Evolutionary conservation across 2,888 invertebrate genomes (phyloP).

Genomic region (Dynastes grantii): DNA sequence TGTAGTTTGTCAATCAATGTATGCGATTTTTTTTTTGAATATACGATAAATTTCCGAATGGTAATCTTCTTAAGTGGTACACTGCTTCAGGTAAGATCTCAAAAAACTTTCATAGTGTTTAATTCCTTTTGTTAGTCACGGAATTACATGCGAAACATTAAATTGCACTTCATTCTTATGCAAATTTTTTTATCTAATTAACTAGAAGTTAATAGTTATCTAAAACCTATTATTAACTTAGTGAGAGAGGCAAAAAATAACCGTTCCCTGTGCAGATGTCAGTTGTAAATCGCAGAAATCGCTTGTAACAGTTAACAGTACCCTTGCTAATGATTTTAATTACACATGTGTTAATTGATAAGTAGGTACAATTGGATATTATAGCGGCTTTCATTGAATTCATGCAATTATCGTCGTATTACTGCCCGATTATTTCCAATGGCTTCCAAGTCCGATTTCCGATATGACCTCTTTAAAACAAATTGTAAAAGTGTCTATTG

Average conservation of each 20-base stretch:
- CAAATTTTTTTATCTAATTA: neutral
- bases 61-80: neutral
- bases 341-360: neutral
- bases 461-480: too few species aligned
- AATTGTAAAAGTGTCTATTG: too few species aligned
- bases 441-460: too few species aligned
- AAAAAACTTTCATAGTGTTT: too few species aligned
- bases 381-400: too few species aligned
- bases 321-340: conserved; percentile 12
- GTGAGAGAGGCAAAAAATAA: too few species aligned
- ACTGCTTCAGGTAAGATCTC: conserved; percentile 2
- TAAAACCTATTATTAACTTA: too few species aligned
- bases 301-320: neutral
- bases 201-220: too few species aligned
- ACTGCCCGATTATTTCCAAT: too few species aligned
- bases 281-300: neutral
- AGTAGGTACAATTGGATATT: too few species aligned
- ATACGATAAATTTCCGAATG: conserved; percentile 10
- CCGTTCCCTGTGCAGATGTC: neutral
- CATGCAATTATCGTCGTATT: too few species aligned
- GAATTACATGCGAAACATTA: neutral
- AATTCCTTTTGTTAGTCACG: neutral
- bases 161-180: neutral
- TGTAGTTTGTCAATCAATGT: conserved; percentile 3
- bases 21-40: neutral